These are phyloP conservation scores for Camponotus fellah DNA, from an alignment of 2,888 invertebrate species.

Conservation along the genomic window DNA sequence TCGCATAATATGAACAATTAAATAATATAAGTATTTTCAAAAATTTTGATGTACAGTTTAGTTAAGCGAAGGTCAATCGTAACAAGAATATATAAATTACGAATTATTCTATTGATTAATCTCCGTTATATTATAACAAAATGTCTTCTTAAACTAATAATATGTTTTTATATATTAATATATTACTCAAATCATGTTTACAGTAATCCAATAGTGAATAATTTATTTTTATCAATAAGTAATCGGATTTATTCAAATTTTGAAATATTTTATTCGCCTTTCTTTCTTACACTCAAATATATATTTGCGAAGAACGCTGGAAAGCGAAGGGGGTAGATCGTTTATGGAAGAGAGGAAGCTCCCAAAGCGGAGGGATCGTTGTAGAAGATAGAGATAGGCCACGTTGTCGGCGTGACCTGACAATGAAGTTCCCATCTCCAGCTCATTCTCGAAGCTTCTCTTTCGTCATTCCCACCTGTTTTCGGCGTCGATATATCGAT, in stretches of 20 bases:
- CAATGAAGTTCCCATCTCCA: slow-evolving; percentile 84
- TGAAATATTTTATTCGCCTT: neutral
- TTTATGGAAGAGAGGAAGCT: slow-evolving; percentile 40
- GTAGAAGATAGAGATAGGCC: slow-evolving; percentile 84
- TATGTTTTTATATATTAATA: neutral
- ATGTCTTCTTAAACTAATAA: no score
- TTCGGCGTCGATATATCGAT: neutral
- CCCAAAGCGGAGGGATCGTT: slow-evolving; percentile 75
- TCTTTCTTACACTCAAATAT: neutral
- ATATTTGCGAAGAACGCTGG: slow-evolving; percentile 22
- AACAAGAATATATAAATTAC: neutral
- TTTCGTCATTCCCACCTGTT: slow-evolving; percentile 36
- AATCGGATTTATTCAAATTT: neutral
- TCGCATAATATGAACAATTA: neutral
- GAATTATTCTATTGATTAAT: no score
- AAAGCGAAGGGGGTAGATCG: slow-evolving; percentile 48
- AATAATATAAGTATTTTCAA: neutral
- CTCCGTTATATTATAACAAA: no score
- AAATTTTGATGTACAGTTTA: neutral
- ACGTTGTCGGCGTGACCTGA: slow-evolving; percentile 85
- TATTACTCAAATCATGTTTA: neutral
- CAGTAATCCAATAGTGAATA: neutral
- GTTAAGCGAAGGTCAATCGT: neutral
- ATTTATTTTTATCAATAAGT: neutral
- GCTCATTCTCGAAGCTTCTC: slow-evolving; percentile 63